phyloP scores from a whole-genome alignment of 1,140 invertebrate species.

The Danaus plexippus region DNA sequence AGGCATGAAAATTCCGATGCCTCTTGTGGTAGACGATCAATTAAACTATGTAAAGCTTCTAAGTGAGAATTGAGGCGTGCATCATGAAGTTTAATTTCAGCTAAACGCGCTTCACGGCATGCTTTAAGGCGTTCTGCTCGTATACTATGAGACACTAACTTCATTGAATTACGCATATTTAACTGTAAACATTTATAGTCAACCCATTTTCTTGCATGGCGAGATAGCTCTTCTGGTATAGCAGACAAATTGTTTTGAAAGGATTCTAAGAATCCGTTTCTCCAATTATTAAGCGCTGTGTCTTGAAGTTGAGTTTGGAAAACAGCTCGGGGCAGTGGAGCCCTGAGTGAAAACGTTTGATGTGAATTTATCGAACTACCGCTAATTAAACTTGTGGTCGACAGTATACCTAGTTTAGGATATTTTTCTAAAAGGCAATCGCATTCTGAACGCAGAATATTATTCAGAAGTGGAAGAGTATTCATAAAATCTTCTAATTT shows the following conservation, averaged over 20 bases:
- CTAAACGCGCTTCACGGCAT: conserved; percentile 34
- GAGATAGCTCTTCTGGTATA: conserved; percentile 34
- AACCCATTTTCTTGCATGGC: conserved; percentile 40
- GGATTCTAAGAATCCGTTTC: conserved; percentile 50
- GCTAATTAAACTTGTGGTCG: conserved; percentile 16
- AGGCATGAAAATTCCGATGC: conserved; percentile 32
- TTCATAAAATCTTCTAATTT: conserved; percentile 46
- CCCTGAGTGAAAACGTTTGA: conserved; percentile 15
- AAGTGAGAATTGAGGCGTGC: conserved; percentile 41
- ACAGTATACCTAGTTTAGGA: conserved; percentile 21
- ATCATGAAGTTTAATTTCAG: conserved; percentile 41
- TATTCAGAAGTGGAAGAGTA: conserved; percentile 28
- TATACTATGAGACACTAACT: conserved; percentile 41
- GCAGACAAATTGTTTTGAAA: conserved; percentile 35
- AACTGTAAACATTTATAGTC: conserved; percentile 32
- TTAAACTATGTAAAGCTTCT: conserved; percentile 37
- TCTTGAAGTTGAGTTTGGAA: conserved; percentile 45
- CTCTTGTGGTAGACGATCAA: conserved; percentile 33
- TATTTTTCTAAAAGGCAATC: conserved; percentile 43
- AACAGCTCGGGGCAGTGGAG: conserved; percentile 33
- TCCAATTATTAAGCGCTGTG: conserved; percentile 41
- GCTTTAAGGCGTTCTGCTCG: conserved; percentile 41
- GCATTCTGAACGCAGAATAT: conserved; percentile 42
- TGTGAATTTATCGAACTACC: conserved; percentile 9
- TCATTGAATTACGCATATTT: conserved; percentile 45